Evolutionary conservation across 2,888 invertebrate species (phyloP), one percentile per base, ranked within the genome.

Genomic region (Osmoderma eremita): DNA sequence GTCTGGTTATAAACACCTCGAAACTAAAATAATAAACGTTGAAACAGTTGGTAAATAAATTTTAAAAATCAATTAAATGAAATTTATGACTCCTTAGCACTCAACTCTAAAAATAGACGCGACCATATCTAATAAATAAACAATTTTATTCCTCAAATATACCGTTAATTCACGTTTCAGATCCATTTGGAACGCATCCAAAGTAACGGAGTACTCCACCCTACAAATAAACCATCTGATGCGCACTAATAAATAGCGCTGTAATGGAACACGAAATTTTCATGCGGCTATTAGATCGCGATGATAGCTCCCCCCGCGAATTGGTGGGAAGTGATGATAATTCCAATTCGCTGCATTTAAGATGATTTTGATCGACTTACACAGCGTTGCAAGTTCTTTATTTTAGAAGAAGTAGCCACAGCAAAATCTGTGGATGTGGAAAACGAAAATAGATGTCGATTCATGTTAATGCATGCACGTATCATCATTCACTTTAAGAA

Each of bases 171-270:
- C 18, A 48, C 45, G 10, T 6, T 30, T 8, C 22, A 61, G 45
- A 22, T 48, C 24, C 45, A 61, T 45, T 61, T 61, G 58, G 58
- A 61, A 36, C 24, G 30, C 24, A 15, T 61, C 58, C 58, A 61
- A 61, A 17, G 38, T 53, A 15, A 15, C 36, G 20, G 38, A 53
- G 36, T 38, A 53, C 38, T 6, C 38, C 17, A 15, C 8, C 38
- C 18, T 4, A 53, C 20, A 38, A 18, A 38, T 20, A 38, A 53
- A 53, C 38, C 18, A 12, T 36, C 45, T 15, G n/a, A 17, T 12
- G 12, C 6, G 50, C 24, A 24, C 50, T 22, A 50, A 50, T 50
- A 50, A 50, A 50, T 50, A 50, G n/a, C 2, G 8, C 50, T 13
- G 50, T 50, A 50, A 50, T 50, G 50, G 50, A n/a, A 50, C 1